Evolutionary conservation across 1,140 invertebrate species (phyloP), one percentile per base, ranked within the genome.

Genomic region (Brachionus plicatilis): DNA sequence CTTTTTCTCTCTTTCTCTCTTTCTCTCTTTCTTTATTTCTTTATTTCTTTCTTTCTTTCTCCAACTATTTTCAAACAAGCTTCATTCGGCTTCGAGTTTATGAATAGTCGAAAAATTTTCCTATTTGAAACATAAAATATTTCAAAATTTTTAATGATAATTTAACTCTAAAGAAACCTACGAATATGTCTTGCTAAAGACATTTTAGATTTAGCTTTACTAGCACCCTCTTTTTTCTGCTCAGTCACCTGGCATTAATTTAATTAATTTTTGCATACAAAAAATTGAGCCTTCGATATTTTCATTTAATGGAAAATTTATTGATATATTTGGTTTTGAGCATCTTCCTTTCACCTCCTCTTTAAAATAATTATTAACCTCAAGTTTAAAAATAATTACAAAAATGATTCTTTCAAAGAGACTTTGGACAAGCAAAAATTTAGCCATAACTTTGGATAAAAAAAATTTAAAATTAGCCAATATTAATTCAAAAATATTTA

Each of bases 61-160:
- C 47, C 17, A 14, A 53, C 47, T 53, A 53, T 60, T 60, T 60
- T 60, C 17, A 60, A 60, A 20, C 53, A 20, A 60, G 53, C 29
- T 68, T 33, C 17, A 33, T 68, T 68, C 33, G 27, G 17, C 33
- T 68, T 68, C 66, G 66, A 68, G 29, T 68, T 68, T 68, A 68
- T 68, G 66, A 68, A 68, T 68, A 68, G 24, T 68, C n/a, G 66
- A 14, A 68, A 68, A 68, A 33, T 68, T 68, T 68, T 68, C 33
- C 33, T 68, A 29, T 68, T 68, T 33, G 14, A 68, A 68, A 68
- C 66, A 68, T 68, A 68, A 68, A 68, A 68, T 29, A 68, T 68
- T 68, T 68, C 66, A 14, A 68, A 68, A 68, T 68, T 68, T 33
- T 68, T 33, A 68, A 68, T 68, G 24, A 68, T 68, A 68, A 68